Evolutionary conservation across 2,888 invertebrate genomes (phyloP).

Genomic region (Mesorhabditis spiculigera): DNA sequence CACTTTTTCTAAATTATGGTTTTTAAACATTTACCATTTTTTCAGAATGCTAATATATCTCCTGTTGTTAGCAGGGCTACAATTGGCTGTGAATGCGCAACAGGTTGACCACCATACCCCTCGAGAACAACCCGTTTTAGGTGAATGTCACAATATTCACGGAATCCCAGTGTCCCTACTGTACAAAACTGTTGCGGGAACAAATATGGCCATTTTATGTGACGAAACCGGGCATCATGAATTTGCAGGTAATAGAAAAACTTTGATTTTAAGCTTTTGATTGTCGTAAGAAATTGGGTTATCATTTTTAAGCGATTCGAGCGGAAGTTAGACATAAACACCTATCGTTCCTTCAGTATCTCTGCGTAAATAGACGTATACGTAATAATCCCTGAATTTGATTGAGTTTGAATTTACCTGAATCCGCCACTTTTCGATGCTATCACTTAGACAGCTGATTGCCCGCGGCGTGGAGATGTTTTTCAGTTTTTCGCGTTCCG

Average conservation of each 20-base stretch:
- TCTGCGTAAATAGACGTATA: too few relatives aligned
- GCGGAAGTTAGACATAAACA: not conserved
- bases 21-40: too few relatives aligned
- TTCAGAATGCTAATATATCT: too few relatives aligned
- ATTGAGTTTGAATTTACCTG: too few relatives aligned
- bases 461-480: not conserved
- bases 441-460: not conserved
- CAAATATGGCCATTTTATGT: conserved; percentile 58
- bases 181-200: conserved; percentile 53
- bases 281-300: not conserved
- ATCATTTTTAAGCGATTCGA: not conserved
- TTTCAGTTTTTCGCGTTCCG: not conserved
- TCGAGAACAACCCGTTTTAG: conserved; percentile 6
- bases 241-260: conserved; percentile 42
- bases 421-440: not conserved
- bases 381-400: too few relatives aligned
- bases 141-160: conserved; percentile 55
- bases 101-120: too few relatives aligned
- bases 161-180: conserved; percentile 57
- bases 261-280: conserved; percentile 4
- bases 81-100: too few relatives aligned
- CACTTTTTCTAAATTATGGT: too few relatives aligned
- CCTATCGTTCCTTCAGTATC: too few relatives aligned
- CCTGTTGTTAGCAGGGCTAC: too few relatives aligned
- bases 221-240: conserved; percentile 54